Percentiles rank a stretch among this genome's conserved stretches.
phyloP scores from a whole-genome alignment of 2,888 invertebrate genomes.

The Diplolepis rosae region DNA sequence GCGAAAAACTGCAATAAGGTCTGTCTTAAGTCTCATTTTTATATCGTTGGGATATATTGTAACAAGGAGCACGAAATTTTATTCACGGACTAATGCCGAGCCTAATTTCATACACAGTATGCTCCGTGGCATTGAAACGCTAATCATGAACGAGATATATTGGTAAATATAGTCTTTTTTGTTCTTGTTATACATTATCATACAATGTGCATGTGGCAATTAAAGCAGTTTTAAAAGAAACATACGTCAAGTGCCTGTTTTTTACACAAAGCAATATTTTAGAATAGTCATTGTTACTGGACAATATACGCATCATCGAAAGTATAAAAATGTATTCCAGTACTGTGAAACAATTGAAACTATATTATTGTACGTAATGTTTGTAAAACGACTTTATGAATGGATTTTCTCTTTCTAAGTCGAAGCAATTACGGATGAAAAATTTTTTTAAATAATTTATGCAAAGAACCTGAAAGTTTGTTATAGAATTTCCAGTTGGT shows the following conservation, averaged over 20 bases:
- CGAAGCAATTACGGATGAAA: too few relatives aligned
- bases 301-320: slow-evolving; percentile 4
- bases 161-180: slow-evolving; percentile 28
- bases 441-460: background rate
- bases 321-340: slow-evolving; percentile 18
- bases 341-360: slow-evolving; percentile 2
- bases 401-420: slow-evolving; percentile 8
- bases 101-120: slow-evolving; percentile 13
- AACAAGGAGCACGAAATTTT: slow-evolving; percentile 17
- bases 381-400: slow-evolving; percentile 23
- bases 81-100: slow-evolving; percentile 21
- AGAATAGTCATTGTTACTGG: slow-evolving; percentile 24
- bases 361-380: slow-evolving; percentile 23
- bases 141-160: slow-evolving; percentile 21
- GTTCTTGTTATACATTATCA: slow-evolving; percentile 31
- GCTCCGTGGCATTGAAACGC: slow-evolving; percentile 28
- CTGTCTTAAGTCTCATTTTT: background rate
- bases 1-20: background rate
- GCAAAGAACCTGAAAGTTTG: slow-evolving; percentile 10
- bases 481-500: slow-evolving; percentile 11
- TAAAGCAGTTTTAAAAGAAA: slow-evolving; percentile 26
- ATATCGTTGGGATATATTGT: background rate
- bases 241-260: slow-evolving; percentile 29
- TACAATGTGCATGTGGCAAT: slow-evolving; percentile 28
- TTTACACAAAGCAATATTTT: slow-evolving; percentile 27